These are phyloP conservation scores for Junonia oenone DNA, from an alignment of 2,888 invertebrate genomes.

Conservation along the genomic window DNA sequence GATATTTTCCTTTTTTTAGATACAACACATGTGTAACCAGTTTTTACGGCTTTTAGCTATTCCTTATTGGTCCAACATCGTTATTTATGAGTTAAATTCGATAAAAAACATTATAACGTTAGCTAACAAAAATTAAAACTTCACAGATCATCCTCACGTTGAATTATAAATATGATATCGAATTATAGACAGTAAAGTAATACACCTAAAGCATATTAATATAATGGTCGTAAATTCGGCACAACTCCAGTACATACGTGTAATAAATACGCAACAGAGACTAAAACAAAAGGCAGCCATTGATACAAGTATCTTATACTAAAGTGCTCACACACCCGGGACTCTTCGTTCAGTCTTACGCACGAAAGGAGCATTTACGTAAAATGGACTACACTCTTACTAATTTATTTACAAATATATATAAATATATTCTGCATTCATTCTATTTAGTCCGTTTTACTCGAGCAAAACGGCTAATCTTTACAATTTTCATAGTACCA, in stretches of 20 bases:
- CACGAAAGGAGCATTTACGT: constrained; percentile 22
- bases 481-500: not conserved
- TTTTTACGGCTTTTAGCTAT: not conserved
- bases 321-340: constrained; percentile 40
- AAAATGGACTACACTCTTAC: constrained; percentile 1
- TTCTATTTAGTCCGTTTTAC: constrained; percentile 5
- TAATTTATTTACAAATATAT: constrained; percentile 5
- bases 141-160: not conserved
- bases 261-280: constrained; percentile 51
- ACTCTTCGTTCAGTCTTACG: constrained; percentile 50
- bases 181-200: not conserved
- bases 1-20: not conserved
- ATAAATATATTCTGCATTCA: not conserved
- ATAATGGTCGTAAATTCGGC: constrained; percentile 5
- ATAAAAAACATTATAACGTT: not conserved
- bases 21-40: not conserved
- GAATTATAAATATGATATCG: not conserved
- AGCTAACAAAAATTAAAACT: not conserved
- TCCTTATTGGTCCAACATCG: not conserved
- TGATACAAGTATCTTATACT: constrained; percentile 36
- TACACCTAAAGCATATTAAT: not conserved
- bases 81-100: not conserved
- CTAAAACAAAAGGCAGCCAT: constrained; percentile 37
- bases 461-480: constrained; percentile 8
- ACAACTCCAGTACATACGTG: constrained; percentile 31